Evolutionary conservation across 2,113 vertebrate genomes (phyloP).

Genomic region (mouse (Mus musculus)): DNA sequence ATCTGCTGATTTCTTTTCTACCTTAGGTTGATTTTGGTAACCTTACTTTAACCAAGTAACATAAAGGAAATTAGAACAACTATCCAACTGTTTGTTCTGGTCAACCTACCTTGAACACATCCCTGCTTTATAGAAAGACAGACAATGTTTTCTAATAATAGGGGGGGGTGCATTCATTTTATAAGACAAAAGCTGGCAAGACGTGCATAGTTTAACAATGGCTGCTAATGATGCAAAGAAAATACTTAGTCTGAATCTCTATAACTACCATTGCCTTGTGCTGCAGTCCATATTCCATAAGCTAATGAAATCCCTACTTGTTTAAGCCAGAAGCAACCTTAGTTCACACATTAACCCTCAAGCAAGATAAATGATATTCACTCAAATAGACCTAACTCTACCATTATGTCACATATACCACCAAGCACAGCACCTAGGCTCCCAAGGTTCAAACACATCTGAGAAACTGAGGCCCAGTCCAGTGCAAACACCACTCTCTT

Average conservation of each 20-base stretch:
- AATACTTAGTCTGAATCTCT: background rate
- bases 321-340: background rate
- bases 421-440: background rate
- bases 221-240: background rate
- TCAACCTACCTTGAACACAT: background rate
- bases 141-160: accelerated
- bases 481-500: background rate
- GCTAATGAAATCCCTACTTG: background rate
- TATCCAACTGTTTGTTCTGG: background rate
- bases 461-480: background rate
- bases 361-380: background rate
- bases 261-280: background rate
- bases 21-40: background rate
- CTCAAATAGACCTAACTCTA: background rate
- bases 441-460: background rate
- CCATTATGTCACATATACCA: background rate
- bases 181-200: background rate
- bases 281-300: background rate
- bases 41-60: background rate
- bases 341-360: background rate
- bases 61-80: background rate
- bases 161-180: background rate
- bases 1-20: background rate
- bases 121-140: too few species aligned
- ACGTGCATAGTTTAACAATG: background rate